Conservation (phyloP, 2,113 vertebrate genomes). For the Oceanodroma tethys region DNA sequence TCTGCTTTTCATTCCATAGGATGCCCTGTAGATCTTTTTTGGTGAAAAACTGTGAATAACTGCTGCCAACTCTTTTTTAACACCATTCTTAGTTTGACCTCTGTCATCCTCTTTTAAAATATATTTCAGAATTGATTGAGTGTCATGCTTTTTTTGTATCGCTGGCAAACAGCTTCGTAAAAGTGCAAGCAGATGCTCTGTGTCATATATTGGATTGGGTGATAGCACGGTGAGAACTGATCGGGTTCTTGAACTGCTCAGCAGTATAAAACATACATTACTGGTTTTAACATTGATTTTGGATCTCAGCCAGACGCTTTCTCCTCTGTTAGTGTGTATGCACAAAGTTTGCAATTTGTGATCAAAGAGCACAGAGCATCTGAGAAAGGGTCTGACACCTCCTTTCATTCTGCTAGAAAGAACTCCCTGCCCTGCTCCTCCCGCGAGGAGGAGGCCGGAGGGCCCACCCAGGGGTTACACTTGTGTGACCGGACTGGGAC, state of each 20-base stretch:
- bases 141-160: not conserved
- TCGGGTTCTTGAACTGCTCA: not conserved
- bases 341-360: not conserved
- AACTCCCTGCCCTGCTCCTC: not conserved
- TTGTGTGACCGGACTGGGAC: fast-evolving
- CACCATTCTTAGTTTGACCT: not conserved
- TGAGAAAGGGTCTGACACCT: not conserved
- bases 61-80: slow-evolving; percentile 21
- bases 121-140: not conserved
- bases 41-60: slow-evolving; percentile 23
- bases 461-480: not conserved
- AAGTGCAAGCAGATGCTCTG: slow-evolving; percentile 6
- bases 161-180: not conserved
- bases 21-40: not conserved
- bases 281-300: not conserved
- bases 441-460: not conserved
- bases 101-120: not conserved
- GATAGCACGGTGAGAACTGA: not conserved
- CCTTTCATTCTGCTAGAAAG: not conserved
- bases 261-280: not conserved
- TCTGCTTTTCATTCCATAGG: not conserved
- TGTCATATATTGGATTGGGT: not conserved
- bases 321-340: not conserved
- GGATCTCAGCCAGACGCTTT: not conserved
- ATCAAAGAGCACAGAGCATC: not conserved